A percentile compares a stretch with the other conserved stretches of the same genome.
phyloP scores from a whole-genome alignment of 2,113 vertebrate genomes.

The Equus quagga region DNA sequence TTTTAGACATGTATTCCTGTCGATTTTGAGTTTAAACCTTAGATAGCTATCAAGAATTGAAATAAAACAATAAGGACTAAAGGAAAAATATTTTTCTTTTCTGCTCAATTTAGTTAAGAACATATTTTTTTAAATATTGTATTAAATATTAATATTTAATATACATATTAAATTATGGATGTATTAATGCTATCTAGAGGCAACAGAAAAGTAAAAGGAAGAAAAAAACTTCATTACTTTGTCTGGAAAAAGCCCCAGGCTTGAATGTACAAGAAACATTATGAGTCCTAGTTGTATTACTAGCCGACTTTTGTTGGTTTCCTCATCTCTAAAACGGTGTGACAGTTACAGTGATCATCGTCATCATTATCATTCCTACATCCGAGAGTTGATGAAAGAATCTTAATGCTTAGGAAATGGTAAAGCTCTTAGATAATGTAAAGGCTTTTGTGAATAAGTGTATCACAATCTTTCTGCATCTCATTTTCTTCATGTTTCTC shows the following conservation, averaged over 20 bases:
- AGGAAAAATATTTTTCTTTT: not conserved
- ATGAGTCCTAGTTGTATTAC: not conserved
- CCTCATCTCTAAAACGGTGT: not conserved
- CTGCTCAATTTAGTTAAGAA: not conserved
- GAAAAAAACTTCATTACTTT: not conserved
- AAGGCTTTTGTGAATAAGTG: not conserved
- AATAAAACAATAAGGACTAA: not conserved
- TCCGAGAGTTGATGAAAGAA: not conserved
- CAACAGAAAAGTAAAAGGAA: not conserved
- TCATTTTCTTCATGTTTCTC: not conserved
- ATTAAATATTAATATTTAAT: not conserved
- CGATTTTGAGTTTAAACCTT: not conserved
- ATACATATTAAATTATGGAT: not conserved
- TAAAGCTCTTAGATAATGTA: not conserved
- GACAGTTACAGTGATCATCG: too few relatives aligned
- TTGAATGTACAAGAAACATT: not conserved
- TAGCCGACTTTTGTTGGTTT: not conserved
- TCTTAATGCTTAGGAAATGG: not conserved
- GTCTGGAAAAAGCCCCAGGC: not conserved
- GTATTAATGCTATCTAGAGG: not conserved
- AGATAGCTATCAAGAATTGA: constrained; percentile 13
- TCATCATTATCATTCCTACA: not conserved
- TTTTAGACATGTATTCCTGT: not conserved
- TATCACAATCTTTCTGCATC: not conserved
- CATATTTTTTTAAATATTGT: not conserved